Evolutionary conservation across 2,113 vertebrate species (phyloP).

Genomic region (Porphyrio hochstetteri): DNA sequence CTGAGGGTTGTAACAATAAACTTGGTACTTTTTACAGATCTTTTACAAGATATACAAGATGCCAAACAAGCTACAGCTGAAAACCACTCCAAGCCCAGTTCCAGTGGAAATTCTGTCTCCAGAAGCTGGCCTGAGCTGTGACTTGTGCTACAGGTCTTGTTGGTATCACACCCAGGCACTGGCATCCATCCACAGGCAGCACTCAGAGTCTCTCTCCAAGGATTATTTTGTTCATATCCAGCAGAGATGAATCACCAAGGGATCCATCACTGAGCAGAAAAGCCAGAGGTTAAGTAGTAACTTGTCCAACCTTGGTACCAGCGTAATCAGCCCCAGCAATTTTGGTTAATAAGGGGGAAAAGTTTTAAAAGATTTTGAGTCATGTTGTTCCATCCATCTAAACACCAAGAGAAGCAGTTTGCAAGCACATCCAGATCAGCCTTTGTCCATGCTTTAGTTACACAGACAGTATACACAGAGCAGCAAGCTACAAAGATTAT

Average conservation of each 20-base stretch:
- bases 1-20: neutral
- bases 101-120: neutral
- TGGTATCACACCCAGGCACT: neutral
- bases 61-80: neutral
- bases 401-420: neutral
- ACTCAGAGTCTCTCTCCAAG: neutral
- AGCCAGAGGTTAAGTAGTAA: neutral
- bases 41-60: neutral
- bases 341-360: neutral
- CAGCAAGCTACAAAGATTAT: neutral
- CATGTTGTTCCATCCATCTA: neutral
- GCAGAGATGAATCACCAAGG: neutral
- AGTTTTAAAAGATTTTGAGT: neutral
- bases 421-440: neutral
- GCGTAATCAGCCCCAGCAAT: neutral
- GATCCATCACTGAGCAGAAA: rapidly evolving
- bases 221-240: neutral
- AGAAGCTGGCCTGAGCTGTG: neutral
- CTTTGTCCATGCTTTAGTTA: constrained; percentile 24
- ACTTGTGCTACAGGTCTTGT: neutral
- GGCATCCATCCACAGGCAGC: neutral
- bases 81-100: neutral
- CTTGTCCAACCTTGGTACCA: neutral
- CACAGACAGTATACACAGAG: neutral
- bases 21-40: neutral